A percentile compares a stretch with the other conserved stretches of the same genome.
Evolutionary conservation across 2,888 invertebrate genomes (phyloP).

Genomic region (Linyphia triangularis): DNA sequence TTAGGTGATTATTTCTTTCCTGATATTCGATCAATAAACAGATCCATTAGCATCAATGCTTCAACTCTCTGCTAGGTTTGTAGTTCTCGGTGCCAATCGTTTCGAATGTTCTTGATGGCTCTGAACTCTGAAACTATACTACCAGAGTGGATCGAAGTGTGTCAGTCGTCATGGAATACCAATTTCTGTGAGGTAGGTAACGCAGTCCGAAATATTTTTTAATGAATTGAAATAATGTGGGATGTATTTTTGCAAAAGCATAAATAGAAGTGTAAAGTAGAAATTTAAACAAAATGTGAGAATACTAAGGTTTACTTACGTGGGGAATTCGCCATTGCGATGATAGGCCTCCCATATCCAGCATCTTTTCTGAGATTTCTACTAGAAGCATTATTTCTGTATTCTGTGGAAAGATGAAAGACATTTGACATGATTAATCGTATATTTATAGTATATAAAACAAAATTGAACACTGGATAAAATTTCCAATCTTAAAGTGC

Average conservation of each 20-base stretch:
- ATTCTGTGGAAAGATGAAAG: slow-evolving; percentile 38
- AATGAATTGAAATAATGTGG: too few relatives aligned
- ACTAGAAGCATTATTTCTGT: not conserved
- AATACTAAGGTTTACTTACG: slow-evolving; percentile 60
- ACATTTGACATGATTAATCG: too few relatives aligned
- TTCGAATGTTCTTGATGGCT: not conserved
- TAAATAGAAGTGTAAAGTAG: too few relatives aligned
- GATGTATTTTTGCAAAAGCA: too few relatives aligned
- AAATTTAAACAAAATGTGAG: not conserved
- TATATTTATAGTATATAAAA: too few relatives aligned
- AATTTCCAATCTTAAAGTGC: too few relatives aligned
- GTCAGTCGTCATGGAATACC: slow-evolving; percentile 1
- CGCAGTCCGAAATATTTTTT: too few relatives aligned
- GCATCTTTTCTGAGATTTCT: slow-evolving; percentile 42
- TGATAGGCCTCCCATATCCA: slow-evolving; percentile 60
- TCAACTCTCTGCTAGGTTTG: not conserved
- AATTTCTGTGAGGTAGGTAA: not conserved
- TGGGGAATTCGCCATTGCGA: slow-evolving; percentile 71
- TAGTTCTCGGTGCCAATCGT: not conserved
- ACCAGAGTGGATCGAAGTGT: slow-evolving; percentile 1
- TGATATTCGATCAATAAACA: not conserved
- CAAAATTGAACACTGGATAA: too few relatives aligned
- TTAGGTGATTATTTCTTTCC: not conserved
- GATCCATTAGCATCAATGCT: not conserved
- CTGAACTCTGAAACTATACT: not conserved